phyloP scores from a whole-genome alignment of 2,888 invertebrate species.

The Clivina fossor region DNA sequence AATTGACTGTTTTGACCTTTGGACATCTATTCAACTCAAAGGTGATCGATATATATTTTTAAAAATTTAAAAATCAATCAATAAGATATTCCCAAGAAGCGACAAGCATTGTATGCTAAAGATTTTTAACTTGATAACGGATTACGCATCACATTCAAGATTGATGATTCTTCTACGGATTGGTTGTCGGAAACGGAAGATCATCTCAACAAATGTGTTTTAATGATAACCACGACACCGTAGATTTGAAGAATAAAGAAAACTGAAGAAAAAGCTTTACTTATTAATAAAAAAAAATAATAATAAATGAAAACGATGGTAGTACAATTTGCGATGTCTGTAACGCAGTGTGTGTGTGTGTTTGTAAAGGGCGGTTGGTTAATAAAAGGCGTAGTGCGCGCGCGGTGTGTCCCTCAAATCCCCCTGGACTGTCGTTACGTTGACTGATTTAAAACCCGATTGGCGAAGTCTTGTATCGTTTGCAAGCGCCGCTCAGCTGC shows the following conservation, averaged over 20 bases:
- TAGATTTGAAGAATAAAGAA: slow-evolving; percentile 1
- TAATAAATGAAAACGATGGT: slow-evolving; percentile 13
- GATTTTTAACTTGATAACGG: slow-evolving; percentile 4
- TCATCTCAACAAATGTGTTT: too few relatives aligned
- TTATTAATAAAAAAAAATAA: slow-evolving; percentile 14
- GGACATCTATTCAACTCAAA: slow-evolving; percentile 5
- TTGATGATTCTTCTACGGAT: slow-evolving; percentile 9
- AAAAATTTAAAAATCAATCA: slow-evolving; percentile 16
- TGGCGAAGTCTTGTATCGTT: slow-evolving; percentile 11
- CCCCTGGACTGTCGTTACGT: slow-evolving; percentile 21
- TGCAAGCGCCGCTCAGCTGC: not conserved
- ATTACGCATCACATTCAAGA: not conserved
- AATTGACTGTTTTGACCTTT: slow-evolving; percentile 22
- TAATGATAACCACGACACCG: not conserved
- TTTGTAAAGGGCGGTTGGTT: not conserved
- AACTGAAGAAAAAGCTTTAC: slow-evolving; percentile 26
- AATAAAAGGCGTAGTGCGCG: slow-evolving; percentile 3
- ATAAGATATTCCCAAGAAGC: slow-evolving; percentile 26
- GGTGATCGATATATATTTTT: not conserved
- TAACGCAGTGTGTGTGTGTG: not conserved
- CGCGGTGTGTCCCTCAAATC: slow-evolving; percentile 9
- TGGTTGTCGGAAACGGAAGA: too few relatives aligned
- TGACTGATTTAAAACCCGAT: slow-evolving; percentile 25
- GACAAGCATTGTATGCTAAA: slow-evolving; percentile 21
- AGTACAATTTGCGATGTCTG: slow-evolving; percentile 29